Conservation (phyloP, 1,140 invertebrate species). For the Trichonephila inaurata region DNA sequence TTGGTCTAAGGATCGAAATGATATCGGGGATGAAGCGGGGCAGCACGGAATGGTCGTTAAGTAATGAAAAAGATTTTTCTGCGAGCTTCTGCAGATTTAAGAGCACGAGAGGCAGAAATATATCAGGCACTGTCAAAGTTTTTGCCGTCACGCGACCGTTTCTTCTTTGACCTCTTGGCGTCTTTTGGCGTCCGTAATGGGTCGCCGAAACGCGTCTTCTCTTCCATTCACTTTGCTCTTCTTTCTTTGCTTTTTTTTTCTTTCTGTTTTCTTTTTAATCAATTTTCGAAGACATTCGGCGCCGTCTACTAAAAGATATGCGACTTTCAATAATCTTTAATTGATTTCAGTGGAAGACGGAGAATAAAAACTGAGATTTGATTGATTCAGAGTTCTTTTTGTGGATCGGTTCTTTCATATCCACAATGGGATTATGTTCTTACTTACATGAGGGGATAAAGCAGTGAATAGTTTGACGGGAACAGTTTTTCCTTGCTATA, state of each 20-base stretch:
- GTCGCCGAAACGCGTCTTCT: conserved; percentile 42
- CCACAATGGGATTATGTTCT: not conserved
- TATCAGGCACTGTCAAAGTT: conserved; percentile 69
- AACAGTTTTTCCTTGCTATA: too few species aligned
- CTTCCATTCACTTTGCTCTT: not conserved
- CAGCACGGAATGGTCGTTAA: conserved; percentile 56
- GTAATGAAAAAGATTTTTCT: conserved; percentile 41
- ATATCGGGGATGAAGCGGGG: not conserved
- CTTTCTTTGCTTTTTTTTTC: not conserved
- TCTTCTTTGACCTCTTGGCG: conserved; percentile 30
- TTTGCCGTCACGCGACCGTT: conserved; percentile 56
- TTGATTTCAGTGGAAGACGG: conserved; percentile 54
- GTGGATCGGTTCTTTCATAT: not conserved
- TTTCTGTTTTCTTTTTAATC: conserved; percentile 15
- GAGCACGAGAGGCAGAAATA: conserved; percentile 64
- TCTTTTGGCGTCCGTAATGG: conserved; percentile 58
- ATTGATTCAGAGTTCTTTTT: not conserved
- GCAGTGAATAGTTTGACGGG: too few species aligned
- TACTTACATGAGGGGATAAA: too few species aligned
- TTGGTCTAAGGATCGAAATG: conserved; percentile 9
- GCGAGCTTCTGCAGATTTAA: conserved; percentile 62
- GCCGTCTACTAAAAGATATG: conserved; percentile 56
- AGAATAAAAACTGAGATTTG: conserved; percentile 31
- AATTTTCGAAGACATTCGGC: conserved; percentile 38
- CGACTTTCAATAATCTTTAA: conserved; percentile 66